A percentile compares a stretch with the other conserved stretches of the same genome.
phyloP scores from a whole-genome alignment of 2,888 invertebrate genomes.

The Parapristionchus giblindavisi region DNA sequence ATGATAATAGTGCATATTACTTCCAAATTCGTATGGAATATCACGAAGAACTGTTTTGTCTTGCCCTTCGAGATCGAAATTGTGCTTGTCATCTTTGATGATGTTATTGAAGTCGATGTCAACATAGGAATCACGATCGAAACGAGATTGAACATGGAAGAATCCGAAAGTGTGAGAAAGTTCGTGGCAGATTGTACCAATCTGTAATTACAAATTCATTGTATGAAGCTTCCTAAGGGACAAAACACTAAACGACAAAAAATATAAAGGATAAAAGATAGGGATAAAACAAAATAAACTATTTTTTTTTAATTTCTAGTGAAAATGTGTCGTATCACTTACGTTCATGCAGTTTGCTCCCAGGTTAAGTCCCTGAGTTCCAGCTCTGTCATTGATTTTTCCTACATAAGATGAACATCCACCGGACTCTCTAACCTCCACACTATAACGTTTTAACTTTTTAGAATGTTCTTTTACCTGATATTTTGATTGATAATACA shows the following conservation, averaged over 20 bases:
- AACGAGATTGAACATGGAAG: conserved; percentile 26
- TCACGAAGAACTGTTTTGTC: not conserved
- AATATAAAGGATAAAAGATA: not conserved
- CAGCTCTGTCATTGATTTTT: conserved; percentile 8
- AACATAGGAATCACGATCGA: conserved; percentile 20
- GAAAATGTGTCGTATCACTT: not conserved
- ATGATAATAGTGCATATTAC: conserved; percentile 30
- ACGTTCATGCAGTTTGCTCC: conserved; percentile 15
- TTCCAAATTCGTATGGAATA: conserved; percentile 28
- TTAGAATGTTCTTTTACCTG: no score
- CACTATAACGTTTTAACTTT: no score
- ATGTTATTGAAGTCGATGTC: conserved; percentile 14
- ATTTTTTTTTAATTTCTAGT: no score
- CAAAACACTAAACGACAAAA: no score
- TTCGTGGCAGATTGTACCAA: conserved; percentile 24
- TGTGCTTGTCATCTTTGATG: not conserved
- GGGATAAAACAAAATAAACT: not conserved
- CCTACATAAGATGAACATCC: conserved; percentile 33
- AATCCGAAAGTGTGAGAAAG: conserved; percentile 27
- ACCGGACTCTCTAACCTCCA: not conserved
- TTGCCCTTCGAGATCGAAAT: not conserved
- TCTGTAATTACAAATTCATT: not conserved
- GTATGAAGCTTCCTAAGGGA: not conserved
- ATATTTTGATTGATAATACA: no score
- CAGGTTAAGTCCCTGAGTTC: conserved; percentile 5